A percentile compares a stretch with the other conserved stretches of the same genome.
These are phyloP conservation scores for Grantiella picta DNA, from an alignment of 2,113 vertebrate genomes.

Conservation along the genomic window DNA sequence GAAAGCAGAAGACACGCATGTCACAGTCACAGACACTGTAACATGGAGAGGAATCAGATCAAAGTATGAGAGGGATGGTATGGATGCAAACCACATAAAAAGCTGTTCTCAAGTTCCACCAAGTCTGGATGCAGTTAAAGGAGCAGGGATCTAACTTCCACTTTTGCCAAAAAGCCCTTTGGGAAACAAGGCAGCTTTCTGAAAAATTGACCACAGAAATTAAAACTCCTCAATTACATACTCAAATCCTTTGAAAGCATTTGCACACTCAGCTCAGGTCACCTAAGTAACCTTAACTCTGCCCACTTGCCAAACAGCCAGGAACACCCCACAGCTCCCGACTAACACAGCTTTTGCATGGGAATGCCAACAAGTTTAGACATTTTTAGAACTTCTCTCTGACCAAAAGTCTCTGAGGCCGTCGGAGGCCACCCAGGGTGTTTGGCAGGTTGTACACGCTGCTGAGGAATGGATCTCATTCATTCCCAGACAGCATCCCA, in stretches of 20 bases:
- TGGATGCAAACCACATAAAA: conserved; percentile 41
- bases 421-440: conserved; percentile 51
- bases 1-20: background rate
- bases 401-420: conserved; percentile 14
- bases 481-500: conserved; percentile 63
- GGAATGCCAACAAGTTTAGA: conserved; percentile 46
- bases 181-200: conserved; percentile 52
- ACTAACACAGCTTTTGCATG: background rate
- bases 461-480: conserved; percentile 59
- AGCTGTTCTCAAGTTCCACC: conserved; percentile 44
- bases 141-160: conserved; percentile 29
- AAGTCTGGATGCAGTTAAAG: conserved; percentile 57
- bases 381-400: conserved; percentile 42
- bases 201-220: conserved; percentile 55
- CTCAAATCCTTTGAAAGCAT: conserved; percentile 29
- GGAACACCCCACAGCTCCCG: background rate
- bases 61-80: conserved; percentile 24
- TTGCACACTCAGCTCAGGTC: background rate
- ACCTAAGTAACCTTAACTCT: conserved; percentile 35
- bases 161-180: conserved; percentile 49
- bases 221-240: conserved; percentile 42
- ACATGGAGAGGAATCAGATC: background rate
- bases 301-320: conserved; percentile 21
- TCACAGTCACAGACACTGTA: background rate
- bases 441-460: conserved; percentile 27